Evolutionary conservation across 2,888 invertebrate species (phyloP).

Genomic region (Salpingus planirostris): DNA sequence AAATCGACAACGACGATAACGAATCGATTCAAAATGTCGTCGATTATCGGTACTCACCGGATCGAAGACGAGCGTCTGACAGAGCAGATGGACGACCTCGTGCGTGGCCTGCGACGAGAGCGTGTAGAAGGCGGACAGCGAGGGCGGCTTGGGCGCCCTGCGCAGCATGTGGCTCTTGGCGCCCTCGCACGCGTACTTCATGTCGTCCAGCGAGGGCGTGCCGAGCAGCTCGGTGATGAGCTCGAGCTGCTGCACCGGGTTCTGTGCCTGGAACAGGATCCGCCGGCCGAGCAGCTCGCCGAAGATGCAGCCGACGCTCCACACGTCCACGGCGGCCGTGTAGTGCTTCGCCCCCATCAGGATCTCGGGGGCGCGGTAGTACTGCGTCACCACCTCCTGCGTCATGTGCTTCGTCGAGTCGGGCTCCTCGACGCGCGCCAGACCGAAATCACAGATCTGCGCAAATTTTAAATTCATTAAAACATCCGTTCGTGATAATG

Average conservation of each 20-base stretch:
- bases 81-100: conserved; percentile 94
- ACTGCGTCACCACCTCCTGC: conserved; percentile 99
- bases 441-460: conserved; percentile 97
- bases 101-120: conserved; percentile 86
- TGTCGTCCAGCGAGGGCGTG: conserved; percentile 90
- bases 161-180: conserved; percentile 87
- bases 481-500: too few relatives aligned
- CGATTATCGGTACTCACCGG: conserved; percentile 64
- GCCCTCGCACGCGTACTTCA: conserved; percentile 95
- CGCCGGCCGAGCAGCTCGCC: conserved; percentile 92
- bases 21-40: conserved; percentile 1
- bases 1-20: conserved; percentile 16
- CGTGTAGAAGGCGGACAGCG: conserved; percentile 82
- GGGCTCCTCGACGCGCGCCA: conserved; percentile 95
- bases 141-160: conserved; percentile 79
- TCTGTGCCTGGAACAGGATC: conserved; percentile 90
- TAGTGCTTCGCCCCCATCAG: conserved; percentile 98
- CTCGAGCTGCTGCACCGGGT: conserved; percentile 95
- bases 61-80: conserved; percentile 97
- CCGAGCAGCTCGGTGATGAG: conserved; percentile 95
- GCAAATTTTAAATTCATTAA: conserved; percentile 7
- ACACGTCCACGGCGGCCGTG: conserved; percentile 93
- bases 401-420: conserved; percentile 94
- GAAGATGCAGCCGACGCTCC: conserved; percentile 99
- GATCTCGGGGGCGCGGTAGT: conserved; percentile 98